phyloP scores from a whole-genome alignment of 1,140 invertebrate species.

The Papilio dardanus region DNA sequence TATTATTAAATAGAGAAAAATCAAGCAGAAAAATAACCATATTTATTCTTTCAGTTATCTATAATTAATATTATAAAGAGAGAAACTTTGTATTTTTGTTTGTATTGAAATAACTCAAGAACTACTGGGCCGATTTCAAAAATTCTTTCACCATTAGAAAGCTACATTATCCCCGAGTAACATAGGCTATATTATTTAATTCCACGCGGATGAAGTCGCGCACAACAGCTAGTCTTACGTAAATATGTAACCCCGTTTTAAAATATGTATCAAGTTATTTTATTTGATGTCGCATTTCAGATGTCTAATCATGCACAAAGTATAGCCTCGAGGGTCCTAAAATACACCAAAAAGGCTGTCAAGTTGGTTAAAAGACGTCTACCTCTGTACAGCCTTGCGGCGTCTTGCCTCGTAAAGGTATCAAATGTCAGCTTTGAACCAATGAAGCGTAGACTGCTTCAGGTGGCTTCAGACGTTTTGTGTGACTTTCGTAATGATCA shows the following conservation, averaged over 20 bases:
- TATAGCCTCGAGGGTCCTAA: neutral
- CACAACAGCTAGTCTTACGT: neutral
- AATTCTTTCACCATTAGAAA: too few relatives aligned
- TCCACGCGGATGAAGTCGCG: too few relatives aligned
- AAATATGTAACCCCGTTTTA: neutral
- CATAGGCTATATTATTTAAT: too few relatives aligned
- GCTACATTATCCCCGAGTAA: too few relatives aligned
- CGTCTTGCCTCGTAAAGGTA: constrained; percentile 4
- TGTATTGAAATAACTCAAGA: too few relatives aligned
- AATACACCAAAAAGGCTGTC: constrained; percentile 17
- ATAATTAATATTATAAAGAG: too few relatives aligned
- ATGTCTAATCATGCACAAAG: constrained; percentile 9
- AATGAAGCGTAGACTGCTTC: constrained; percentile 12
- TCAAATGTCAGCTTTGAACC: constrained; percentile 13
- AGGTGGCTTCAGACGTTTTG: neutral
- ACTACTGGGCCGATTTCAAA: too few relatives aligned
- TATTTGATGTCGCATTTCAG: neutral
- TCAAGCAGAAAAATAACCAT: too few relatives aligned
- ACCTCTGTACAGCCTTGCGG: neutral
- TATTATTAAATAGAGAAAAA: neutral
- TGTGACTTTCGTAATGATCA: neutral
- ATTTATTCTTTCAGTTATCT: too few relatives aligned
- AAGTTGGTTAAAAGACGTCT: neutral
- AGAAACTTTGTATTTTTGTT: too few relatives aligned
- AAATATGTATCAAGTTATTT: neutral